Conservation (phyloP, 1,140 invertebrate genomes). For the Ceratina calcarata region DNA sequence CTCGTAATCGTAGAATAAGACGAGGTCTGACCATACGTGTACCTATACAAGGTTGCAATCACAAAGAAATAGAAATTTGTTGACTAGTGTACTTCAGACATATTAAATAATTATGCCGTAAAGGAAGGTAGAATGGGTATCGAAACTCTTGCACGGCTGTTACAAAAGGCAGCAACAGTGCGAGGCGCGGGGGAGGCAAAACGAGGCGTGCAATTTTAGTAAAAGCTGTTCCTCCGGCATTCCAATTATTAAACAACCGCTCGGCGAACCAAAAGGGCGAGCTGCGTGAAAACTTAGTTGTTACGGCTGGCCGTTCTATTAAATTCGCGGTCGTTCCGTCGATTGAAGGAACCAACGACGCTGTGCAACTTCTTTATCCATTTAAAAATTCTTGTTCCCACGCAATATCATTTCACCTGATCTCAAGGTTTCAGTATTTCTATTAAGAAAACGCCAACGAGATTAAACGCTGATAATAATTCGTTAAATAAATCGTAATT, state of each 20-base stretch:
- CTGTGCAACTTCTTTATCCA: background rate
- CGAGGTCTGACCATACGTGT: no score
- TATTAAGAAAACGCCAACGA: background rate
- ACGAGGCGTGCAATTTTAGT: background rate
- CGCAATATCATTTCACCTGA: background rate
- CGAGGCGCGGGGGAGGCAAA: background rate
- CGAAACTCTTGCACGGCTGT: background rate
- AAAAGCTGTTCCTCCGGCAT: background rate
- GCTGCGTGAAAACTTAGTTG: background rate
- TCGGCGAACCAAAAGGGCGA: background rate
- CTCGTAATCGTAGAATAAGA: no score
- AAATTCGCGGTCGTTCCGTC: background rate
- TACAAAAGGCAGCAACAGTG: no score
- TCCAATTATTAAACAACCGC: constrained; percentile 23
- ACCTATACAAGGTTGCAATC: no score
- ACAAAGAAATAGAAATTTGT: no score
- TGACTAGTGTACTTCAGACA: no score
- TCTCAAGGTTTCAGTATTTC: background rate
- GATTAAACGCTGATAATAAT: no score
- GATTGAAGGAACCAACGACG: background rate
- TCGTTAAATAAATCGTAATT: no score
- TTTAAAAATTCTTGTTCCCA: background rate
- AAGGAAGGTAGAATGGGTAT: background rate
- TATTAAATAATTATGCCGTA: no score
- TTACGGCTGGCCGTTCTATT: background rate